Evolutionary conservation across 2,113 vertebrate species (phyloP), one percentile per base, ranked within the genome.

Genomic region (Passer domesticus): DNA sequence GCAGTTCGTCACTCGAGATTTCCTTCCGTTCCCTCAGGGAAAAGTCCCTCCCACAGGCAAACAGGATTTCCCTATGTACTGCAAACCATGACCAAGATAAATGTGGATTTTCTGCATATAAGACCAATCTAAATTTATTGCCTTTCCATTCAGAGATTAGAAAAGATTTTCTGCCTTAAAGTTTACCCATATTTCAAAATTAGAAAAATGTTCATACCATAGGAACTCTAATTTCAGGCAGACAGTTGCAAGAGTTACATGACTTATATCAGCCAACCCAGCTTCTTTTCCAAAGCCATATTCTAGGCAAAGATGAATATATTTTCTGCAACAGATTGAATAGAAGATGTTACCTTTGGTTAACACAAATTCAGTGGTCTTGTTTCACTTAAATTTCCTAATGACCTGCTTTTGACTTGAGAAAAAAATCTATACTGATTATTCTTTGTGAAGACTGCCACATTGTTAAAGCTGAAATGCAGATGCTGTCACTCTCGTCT

Each of bases 1-100:
- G 33, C 13, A 27, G 37, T n/a, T 55, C 1, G 3, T 11, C 16
- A 20, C 16, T 55, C 0, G 2, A n/a, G 23, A 55, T 73, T 55
- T 55, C 30, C 39, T 27, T n/a, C 50, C n/a, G 17, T 27, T 55
- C 7, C 1, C 30, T 43, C 30, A 55, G 30, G 30, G 39, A 43
- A 43, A 73, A 5, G 52, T 55, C 17, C 28, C 23, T 43, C 39
- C 39, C 52, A 43, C 1, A 0, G 52, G 13, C 39, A 43, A n/a
- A 55, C 47, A 89, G 30, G 9, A 11, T 53, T 92, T 72, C 70
- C 47, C 9, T 17, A 15, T 8, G 11, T 44, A 3, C 19, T 74
- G 33, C 24, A 63, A 84, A 37, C 17, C 6, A n/a, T 23, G n/a
- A 67, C 15, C 28, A 75, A 86, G 66, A 47, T 16, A 50, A 96